Conservation (phyloP, 2,113 vertebrate genomes). For the Sceloporus undulatus region DNA sequence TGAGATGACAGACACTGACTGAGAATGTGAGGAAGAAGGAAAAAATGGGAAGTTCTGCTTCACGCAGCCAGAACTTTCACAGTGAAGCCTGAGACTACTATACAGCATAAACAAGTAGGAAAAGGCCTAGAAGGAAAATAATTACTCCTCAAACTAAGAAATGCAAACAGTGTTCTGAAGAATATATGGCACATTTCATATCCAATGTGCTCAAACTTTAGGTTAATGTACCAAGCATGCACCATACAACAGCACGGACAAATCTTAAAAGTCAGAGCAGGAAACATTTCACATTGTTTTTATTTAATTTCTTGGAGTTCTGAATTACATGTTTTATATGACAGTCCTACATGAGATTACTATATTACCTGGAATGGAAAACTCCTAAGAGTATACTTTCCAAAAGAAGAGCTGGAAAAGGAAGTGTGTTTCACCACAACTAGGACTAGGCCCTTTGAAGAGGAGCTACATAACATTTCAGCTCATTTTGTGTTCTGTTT, state of each 20-base stretch:
- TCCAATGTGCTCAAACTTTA: background rate
- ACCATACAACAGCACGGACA: background rate
- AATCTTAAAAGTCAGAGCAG: background rate
- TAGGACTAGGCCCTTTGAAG: background rate
- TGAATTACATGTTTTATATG: background rate
- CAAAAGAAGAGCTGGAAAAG: background rate
- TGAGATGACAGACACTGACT: background rate
- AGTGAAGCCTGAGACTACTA: too few relatives aligned
- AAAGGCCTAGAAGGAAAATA: background rate
- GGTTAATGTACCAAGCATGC: background rate
- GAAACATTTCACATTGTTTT: background rate
- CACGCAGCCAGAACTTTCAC: too few relatives aligned
- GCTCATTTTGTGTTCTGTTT: background rate
- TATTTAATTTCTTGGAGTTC: background rate
- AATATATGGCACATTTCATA: background rate
- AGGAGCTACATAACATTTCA: background rate
- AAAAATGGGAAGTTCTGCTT: background rate
- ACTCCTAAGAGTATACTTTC: background rate
- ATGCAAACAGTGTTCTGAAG: too few relatives aligned
- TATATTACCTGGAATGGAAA: background rate
- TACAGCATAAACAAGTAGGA: background rate
- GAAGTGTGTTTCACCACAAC: background rate
- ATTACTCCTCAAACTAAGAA: background rate
- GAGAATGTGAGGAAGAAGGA: too few relatives aligned
- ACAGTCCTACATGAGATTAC: background rate